A percentile compares a stretch with the other conserved stretches of the same genome.
Evolutionary conservation across 1,140 invertebrate species (phyloP).

Genomic region (Drosophila carrolli): DNA sequence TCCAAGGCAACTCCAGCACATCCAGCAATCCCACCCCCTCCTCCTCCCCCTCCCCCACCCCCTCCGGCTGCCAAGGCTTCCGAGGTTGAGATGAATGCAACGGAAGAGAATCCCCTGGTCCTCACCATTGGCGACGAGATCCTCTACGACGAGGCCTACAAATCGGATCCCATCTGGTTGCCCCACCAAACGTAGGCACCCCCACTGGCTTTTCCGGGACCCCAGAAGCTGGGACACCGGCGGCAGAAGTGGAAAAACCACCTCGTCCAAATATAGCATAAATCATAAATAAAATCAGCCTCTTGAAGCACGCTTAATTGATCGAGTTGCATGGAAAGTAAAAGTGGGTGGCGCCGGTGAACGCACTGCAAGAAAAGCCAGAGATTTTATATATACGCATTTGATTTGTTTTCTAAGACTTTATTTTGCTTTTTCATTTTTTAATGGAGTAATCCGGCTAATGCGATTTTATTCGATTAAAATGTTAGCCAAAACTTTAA

Average conservation of each 20-base stretch:
- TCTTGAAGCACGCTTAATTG: neutral
- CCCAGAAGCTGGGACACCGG: neutral
- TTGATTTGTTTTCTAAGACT: no score
- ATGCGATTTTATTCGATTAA: no score
- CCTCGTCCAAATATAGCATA: neutral
- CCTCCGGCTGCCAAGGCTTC: no score
- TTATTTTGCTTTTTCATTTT: no score
- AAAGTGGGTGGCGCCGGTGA: neutral
- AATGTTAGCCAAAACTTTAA: no score
- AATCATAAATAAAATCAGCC: neutral
- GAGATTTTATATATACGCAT: no score
- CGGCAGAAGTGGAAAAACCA: neutral
- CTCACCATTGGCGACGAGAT: conserved; percentile 21
- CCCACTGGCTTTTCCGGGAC: neutral
- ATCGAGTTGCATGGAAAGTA: neutral
- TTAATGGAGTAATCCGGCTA: no score
- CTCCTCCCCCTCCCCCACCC: neutral
- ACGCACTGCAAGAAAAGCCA: neutral
- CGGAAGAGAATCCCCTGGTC: neutral
- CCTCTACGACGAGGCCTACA: conserved; percentile 31
- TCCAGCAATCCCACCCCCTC: neutral
- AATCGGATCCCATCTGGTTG: conserved; percentile 8
- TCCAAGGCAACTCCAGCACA: neutral
- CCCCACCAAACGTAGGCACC: neutral
- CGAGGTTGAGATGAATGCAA: no score